Evolutionary conservation across 2,113 vertebrate genomes (phyloP).

Genomic region (Ariopsis seemanni): DNA sequence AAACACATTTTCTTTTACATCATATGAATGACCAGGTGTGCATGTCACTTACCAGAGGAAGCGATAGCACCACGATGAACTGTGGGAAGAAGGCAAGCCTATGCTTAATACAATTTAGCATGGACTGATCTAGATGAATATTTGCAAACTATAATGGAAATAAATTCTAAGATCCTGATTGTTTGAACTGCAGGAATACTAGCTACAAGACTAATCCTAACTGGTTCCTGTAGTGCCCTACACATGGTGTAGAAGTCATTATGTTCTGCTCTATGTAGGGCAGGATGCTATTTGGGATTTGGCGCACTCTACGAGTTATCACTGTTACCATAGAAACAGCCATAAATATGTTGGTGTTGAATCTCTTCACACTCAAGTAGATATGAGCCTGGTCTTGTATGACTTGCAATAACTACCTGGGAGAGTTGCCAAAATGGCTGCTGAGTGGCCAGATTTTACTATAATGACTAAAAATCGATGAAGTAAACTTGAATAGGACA

Average conservation of each 20-base stretch:
- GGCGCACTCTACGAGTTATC: neutral
- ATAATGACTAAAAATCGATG: conserved; percentile 25
- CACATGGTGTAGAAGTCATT: neutral
- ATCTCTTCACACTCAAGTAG: neutral
- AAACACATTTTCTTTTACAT: too few relatives aligned
- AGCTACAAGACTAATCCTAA: neutral
- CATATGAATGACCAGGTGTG: too few relatives aligned
- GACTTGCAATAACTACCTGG: neutral
- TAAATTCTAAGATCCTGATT: neutral
- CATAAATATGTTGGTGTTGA: neutral
- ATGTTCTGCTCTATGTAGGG: neutral
- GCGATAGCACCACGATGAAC: too few relatives aligned
- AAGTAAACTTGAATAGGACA: conserved; percentile 23
- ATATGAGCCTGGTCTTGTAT: neutral
- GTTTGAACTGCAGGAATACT: neutral
- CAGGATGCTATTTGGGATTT: conserved; percentile 11
- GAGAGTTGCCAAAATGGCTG: neutral
- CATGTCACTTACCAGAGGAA: too few relatives aligned
- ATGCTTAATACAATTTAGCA: neutral
- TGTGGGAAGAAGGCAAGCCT: too few relatives aligned
- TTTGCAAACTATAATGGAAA: neutral
- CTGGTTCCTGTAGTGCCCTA: neutral
- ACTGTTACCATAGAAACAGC: neutral
- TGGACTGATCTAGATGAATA: neutral
- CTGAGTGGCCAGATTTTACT: neutral